These are phyloP conservation scores for Pheosia tremula DNA, from an alignment of 2,888 invertebrate genomes.

Conservation along the genomic window DNA sequence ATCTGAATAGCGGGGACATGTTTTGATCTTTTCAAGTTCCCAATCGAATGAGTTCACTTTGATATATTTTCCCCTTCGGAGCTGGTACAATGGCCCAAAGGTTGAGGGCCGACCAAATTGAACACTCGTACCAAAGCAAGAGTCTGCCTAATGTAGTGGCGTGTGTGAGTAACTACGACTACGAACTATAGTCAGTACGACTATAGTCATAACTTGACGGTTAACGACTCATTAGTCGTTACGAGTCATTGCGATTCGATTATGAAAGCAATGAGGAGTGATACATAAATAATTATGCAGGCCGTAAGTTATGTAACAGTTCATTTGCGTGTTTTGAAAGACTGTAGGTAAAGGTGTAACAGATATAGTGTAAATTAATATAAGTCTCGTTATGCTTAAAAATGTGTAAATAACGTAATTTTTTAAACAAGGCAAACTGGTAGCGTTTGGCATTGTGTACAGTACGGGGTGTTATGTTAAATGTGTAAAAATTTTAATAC, in stretches of 20 bases:
- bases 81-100: conserved; percentile 59
- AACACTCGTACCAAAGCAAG: conserved; percentile 62
- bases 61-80: conserved; percentile 68
- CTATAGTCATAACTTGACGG: not conserved
- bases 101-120: conserved; percentile 61
- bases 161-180: not conserved
- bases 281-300: too few relatives aligned
- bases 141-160: conserved; percentile 25
- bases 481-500: too few relatives aligned
- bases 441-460: too few relatives aligned
- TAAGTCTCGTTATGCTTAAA: too few relatives aligned
- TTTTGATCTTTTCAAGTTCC: conserved; percentile 80
- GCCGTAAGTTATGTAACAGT: too few relatives aligned
- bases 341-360: too few relatives aligned
- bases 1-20: conserved; percentile 50
- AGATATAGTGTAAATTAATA: too few relatives aligned
- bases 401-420: too few relatives aligned
- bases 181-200: not conserved
- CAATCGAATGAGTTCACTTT: conserved; percentile 74
- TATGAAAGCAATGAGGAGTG: not conserved
- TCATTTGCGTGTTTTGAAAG: too few relatives aligned
- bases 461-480: too few relatives aligned
- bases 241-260: not conserved
- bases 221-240: not conserved
- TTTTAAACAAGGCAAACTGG: too few relatives aligned